These are phyloP conservation scores for Phortica okadai DNA, from an alignment of 2,888 invertebrate species.

Conservation along the genomic window DNA sequence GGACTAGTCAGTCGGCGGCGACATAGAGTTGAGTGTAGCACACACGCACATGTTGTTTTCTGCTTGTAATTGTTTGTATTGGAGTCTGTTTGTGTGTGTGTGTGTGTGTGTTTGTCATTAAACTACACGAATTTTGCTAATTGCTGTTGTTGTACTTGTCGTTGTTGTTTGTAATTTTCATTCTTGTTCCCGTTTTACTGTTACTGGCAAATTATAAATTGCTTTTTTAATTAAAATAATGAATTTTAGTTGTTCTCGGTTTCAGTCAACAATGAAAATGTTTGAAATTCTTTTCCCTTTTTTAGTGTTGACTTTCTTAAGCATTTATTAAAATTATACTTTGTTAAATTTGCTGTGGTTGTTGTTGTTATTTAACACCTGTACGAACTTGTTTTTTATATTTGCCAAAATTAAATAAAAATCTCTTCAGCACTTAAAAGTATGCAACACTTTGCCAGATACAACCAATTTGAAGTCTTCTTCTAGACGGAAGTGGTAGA, in stretches of 20 bases:
- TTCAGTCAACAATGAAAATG: background rate
- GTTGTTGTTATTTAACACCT: background rate
- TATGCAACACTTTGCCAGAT: no score
- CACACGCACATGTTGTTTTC: slow-evolving; percentile 32
- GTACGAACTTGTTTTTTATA: no score
- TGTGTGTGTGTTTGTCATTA: slow-evolving; percentile 35
- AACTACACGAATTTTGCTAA: slow-evolving; percentile 60
- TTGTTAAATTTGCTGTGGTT: background rate
- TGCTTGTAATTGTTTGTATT: slow-evolving; percentile 36
- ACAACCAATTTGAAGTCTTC: no score
- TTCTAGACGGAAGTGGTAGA: no score
- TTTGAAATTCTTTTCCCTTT: background rate
- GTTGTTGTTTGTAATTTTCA: slow-evolving; percentile 4
- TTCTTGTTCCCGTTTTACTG: slow-evolving; percentile 10
- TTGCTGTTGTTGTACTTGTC: slow-evolving; percentile 55
- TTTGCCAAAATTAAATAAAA: no score
- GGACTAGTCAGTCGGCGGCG: slow-evolving; percentile 67
- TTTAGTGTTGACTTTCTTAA: background rate
- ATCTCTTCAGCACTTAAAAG: no score
- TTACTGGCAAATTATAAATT: slow-evolving; percentile 51
- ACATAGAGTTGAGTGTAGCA: slow-evolving; percentile 2
- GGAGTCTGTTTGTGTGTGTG: slow-evolving; percentile 32
- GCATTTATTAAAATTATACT: background rate
- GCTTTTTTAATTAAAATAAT: slow-evolving; percentile 59
- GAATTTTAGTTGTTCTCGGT: slow-evolving; percentile 35